Conservation (phyloP, 2,888 invertebrate species). For the Anaspis maculata region DNA sequence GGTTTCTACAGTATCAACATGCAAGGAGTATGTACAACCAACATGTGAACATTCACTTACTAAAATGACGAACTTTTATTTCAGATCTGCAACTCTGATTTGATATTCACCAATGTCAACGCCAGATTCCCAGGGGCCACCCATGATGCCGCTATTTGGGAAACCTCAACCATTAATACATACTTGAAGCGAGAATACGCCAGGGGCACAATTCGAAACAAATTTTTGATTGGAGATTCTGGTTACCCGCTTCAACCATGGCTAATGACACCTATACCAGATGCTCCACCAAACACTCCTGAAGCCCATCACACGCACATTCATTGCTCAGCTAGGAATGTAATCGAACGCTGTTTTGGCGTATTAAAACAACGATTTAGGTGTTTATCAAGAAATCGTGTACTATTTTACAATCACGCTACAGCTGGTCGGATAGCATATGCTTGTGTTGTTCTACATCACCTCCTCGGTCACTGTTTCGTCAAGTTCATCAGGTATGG, state of each 20-base stretch:
- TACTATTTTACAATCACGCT: conserved; percentile 9
- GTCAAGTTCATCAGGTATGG: too few relatives aligned
- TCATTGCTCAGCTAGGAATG: too few relatives aligned
- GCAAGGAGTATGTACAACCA: conserved; percentile 2
- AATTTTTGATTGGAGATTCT: too few relatives aligned
- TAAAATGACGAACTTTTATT: neutral
- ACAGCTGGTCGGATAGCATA: neutral
- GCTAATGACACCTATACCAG: too few relatives aligned
- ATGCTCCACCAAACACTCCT: too few relatives aligned
- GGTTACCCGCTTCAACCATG: too few relatives aligned
- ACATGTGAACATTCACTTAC: neutral
- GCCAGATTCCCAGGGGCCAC: conserved; percentile 10
- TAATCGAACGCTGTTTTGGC: too few relatives aligned
- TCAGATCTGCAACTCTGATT: neutral
- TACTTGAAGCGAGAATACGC: too few relatives aligned
- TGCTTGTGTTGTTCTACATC: neutral
- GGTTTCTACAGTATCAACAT: conserved; percentile 6
- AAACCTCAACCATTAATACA: conserved; percentile 10
- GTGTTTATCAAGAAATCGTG: conserved; percentile 12
- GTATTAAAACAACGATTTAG: conserved; percentile 11
- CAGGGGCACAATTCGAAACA: too few relatives aligned
- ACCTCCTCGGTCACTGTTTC: too few relatives aligned
- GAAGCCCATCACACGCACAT: too few relatives aligned
- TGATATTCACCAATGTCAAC: conserved; percentile 8
- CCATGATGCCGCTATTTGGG: conserved; percentile 12